These are phyloP conservation scores for Drosophila tripunctata DNA, from an alignment of 2,888 invertebrate genomes.

Conservation along the genomic window DNA sequence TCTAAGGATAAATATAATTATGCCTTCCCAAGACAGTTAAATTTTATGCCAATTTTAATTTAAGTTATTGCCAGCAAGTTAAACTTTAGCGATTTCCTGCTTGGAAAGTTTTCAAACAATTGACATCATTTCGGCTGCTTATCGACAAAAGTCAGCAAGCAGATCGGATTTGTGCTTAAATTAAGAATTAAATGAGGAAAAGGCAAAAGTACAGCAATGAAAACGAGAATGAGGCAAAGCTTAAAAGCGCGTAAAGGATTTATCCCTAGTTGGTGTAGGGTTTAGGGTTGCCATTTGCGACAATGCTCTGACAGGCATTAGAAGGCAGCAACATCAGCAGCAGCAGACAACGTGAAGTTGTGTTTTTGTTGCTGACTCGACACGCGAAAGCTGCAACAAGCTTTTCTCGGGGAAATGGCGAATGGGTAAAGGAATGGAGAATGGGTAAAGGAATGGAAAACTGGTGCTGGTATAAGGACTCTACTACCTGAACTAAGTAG, in stretches of 20 bases:
- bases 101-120: conserved; percentile 55
- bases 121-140: conserved; percentile 64
- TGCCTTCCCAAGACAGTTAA: background rate
- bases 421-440: background rate
- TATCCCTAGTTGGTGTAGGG: conserved; percentile 40
- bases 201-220: conserved; percentile 32
- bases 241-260: conserved; percentile 56
- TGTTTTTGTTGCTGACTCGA: conserved; percentile 60
- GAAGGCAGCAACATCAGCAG: conserved; percentile 16
- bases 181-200: conserved; percentile 60
- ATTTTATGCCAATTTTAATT: conserved; percentile 5
- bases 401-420: background rate
- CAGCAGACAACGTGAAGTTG: conserved; percentile 11
- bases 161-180: conserved; percentile 75
- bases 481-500: conserved; percentile 55
- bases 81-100: conserved; percentile 7
- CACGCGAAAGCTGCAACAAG: conserved; percentile 47
- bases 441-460: background rate
- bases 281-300: conserved; percentile 40
- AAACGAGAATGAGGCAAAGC: conserved; percentile 28
- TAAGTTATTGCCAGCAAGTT: conserved; percentile 23
- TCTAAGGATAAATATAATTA: background rate
- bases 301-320: conserved; percentile 73
- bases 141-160: conserved; percentile 71
- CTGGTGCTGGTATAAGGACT: background rate